Conservation (phyloP, 1,140 invertebrate genomes). For the Platyura marginata region DNA sequence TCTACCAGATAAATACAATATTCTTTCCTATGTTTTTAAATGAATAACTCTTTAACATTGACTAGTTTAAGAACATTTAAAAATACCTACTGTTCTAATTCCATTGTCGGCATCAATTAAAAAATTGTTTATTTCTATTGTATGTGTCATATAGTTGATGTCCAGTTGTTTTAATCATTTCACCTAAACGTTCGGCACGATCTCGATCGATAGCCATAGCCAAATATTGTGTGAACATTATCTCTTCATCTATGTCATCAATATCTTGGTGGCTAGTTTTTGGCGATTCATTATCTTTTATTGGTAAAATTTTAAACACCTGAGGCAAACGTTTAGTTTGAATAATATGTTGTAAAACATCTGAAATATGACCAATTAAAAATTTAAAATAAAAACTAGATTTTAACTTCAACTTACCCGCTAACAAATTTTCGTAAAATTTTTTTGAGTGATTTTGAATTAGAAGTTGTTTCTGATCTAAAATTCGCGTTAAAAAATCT, state of each 20-base stretch:
- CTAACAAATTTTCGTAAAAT: background rate
- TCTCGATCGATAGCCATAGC: background rate
- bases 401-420: background rate
- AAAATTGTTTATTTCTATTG: background rate
- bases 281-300: background rate
- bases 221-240: background rate
- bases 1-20: too few species aligned
- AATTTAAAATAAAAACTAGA: background rate
- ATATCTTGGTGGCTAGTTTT: background rate
- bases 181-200: background rate
- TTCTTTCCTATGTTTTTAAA: too few species aligned
- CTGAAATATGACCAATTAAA: background rate
- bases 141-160: background rate
- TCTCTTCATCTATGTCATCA: background rate
- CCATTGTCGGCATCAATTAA: too few species aligned
- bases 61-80: too few species aligned
- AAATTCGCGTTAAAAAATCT: background rate
- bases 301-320: background rate
- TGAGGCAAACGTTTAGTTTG: background rate
- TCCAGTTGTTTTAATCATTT: slow-evolving; percentile 2
- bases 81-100: too few species aligned
- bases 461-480: background rate
- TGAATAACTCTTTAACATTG: too few species aligned
- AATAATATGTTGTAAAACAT: background rate
- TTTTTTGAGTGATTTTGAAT: background rate